Percentiles rank a stretch among this genome's conserved stretches.
Evolutionary conservation across 2,888 invertebrate genomes (phyloP).

Genomic region (Nomada lathburiana): DNA sequence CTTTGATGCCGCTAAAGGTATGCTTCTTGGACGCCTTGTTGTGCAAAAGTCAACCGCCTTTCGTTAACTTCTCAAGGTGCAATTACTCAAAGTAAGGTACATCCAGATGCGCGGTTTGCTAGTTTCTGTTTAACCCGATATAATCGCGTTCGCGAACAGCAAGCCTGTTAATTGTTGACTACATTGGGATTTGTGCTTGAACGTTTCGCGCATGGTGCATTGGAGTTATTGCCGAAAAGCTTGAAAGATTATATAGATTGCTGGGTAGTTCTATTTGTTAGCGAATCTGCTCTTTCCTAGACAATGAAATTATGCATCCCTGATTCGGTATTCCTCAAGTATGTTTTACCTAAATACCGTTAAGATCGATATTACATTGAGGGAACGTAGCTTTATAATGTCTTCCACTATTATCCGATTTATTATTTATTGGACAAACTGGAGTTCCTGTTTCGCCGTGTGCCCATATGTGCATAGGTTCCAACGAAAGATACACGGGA

Average conservation of each 20-base stretch:
- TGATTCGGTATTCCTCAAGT: neutral
- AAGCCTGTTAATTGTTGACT: neutral
- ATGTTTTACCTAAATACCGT: neutral
- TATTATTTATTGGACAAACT: conserved; percentile 20
- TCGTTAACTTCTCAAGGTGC: conserved; percentile 7
- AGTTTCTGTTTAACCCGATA: neutral
- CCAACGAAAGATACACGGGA: neutral
- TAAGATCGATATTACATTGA: conserved; percentile 8
- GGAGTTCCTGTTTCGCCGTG: neutral
- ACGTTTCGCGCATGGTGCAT: no score
- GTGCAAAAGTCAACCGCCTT: neutral
- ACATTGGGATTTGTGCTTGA: no score
- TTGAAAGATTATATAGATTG: neutral
- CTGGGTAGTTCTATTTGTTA: neutral
- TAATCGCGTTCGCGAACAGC: neutral
- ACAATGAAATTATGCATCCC: neutral
- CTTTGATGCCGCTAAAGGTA: no score
- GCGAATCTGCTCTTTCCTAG: neutral
- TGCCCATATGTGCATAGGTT: neutral
- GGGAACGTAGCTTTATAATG: conserved; percentile 13
- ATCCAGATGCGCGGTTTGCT: neutral
- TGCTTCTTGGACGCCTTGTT: no score
- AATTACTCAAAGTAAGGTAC: conserved; percentile 11
- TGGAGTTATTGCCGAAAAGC: no score
- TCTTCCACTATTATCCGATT: conserved; percentile 16